Conservation (phyloP, 1,140 invertebrate species). For the Melitaea cinxia region DNA sequence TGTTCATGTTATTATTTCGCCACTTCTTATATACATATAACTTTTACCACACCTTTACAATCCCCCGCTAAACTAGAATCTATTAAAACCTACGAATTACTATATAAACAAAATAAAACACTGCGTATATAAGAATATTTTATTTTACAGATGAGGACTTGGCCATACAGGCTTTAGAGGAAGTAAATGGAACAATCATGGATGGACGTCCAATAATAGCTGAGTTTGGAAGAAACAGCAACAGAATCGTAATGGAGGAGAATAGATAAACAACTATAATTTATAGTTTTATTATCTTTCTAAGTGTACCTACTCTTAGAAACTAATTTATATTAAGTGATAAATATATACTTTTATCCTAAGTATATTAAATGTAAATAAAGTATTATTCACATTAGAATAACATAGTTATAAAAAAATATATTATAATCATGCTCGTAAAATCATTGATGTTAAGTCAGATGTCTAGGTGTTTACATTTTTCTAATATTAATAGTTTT, state of each 20-base stretch:
- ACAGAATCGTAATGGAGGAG: constrained; percentile 52
- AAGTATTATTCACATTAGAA: constrained; percentile 1
- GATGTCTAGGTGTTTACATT: background rate
- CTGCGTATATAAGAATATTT: constrained; percentile 7
- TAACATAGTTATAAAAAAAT: constrained; percentile 2
- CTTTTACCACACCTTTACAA: no score
- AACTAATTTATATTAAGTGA: constrained; percentile 32
- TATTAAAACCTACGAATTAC: no score
- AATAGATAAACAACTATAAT: constrained; percentile 47
- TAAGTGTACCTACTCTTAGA: constrained; percentile 23
- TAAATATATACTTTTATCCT: constrained; percentile 28
- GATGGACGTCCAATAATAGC: constrained; percentile 65
- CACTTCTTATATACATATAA: no score
- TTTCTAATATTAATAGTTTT: background rate
- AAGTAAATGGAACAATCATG: constrained; percentile 69
- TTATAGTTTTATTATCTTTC: constrained; percentile 11
- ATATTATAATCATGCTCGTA: constrained; percentile 1
- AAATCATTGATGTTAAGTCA: constrained; percentile 2
- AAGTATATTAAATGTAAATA: constrained; percentile 23
- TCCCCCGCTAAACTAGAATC: no score
- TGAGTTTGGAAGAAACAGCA: constrained; percentile 64
- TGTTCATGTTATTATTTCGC: no score
- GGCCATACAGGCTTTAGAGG: constrained; percentile 65
- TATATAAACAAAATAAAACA: constrained; percentile 4
- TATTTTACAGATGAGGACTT: constrained; percentile 60